A percentile compares a stretch with the other conserved stretches of the same genome.
These are phyloP conservation scores for Ormyrus rosae DNA, from an alignment of 2,888 invertebrate species.

Conservation along the genomic window DNA sequence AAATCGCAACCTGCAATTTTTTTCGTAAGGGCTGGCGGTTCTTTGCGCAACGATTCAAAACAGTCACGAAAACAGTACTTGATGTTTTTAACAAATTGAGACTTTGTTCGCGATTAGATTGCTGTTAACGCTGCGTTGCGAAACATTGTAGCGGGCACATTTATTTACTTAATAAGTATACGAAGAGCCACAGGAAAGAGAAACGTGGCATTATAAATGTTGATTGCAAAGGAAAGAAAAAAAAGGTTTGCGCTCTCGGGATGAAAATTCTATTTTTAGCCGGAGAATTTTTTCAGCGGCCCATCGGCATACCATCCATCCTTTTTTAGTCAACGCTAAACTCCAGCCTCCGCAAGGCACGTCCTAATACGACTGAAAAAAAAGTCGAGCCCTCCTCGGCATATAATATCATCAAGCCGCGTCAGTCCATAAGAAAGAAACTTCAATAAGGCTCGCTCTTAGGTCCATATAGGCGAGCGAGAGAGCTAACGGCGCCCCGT, in stretches of 20 bases:
- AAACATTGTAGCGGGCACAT: slow-evolving; percentile 7
- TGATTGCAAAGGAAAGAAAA: too few species aligned
- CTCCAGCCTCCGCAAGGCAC: too few species aligned
- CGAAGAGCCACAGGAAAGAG: neutral
- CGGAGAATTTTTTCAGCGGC: too few species aligned
- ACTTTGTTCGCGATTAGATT: slow-evolving; percentile 8
- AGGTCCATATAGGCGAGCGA: neutral
- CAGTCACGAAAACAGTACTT: neutral
- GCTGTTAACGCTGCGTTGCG: neutral
- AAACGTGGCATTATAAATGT: neutral
- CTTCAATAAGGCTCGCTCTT: slow-evolving; percentile 17
- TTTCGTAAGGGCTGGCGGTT: neutral
- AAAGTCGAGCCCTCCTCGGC: too few species aligned
- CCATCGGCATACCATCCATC: too few species aligned
- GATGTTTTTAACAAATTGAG: slow-evolving; percentile 20
- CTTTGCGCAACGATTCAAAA: slow-evolving; percentile 9
- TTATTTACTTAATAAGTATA: slow-evolving; percentile 15
- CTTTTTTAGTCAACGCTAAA: too few species aligned
- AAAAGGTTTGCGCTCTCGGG: too few species aligned
- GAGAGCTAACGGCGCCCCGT: slow-evolving; percentile 27
- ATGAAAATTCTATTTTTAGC: too few species aligned
- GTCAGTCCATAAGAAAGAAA: slow-evolving; percentile 1
- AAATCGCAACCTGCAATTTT: slow-evolving; percentile 19
- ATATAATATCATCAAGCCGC: too few species aligned
- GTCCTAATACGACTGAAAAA: too few species aligned